Conservation (phyloP, 35 echinoderm and acorn worm species). For the Antedon bifida region DNA sequence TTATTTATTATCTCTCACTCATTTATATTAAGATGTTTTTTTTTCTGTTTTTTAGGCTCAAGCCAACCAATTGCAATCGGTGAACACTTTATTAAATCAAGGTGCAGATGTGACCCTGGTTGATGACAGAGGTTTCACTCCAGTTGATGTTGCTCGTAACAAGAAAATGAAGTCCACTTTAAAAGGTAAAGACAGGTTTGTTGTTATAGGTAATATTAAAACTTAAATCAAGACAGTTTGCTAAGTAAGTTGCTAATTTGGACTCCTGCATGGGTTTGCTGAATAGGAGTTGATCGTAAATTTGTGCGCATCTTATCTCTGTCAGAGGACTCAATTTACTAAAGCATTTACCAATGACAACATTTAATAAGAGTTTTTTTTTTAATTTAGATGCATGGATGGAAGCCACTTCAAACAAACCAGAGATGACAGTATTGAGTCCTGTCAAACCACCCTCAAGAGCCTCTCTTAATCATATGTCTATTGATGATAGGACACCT, state of each 20-base stretch:
- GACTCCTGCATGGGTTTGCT: too few species aligned
- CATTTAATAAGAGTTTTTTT: too few species aligned
- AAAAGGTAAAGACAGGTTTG: constrained; percentile 70
- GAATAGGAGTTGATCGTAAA: too few species aligned
- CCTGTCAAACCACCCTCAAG: constrained; percentile 83
- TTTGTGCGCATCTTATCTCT: too few species aligned
- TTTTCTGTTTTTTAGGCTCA: constrained; percentile 34
- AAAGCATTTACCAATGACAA: too few species aligned
- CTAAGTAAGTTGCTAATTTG: too few species aligned
- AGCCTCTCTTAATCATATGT: neutral
- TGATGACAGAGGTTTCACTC: constrained; percentile 81
- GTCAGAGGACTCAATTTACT: too few species aligned
- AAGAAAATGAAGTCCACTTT: constrained; percentile 68
- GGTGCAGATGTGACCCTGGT: constrained; percentile 80
- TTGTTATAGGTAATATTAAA: too few species aligned
- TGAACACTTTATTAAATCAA: constrained; percentile 48
- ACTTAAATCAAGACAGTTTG: too few species aligned
- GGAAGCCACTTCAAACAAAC: constrained; percentile 54
- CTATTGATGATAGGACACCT: neutral
- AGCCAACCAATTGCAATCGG: constrained; percentile 44
- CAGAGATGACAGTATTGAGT: constrained; percentile 31
- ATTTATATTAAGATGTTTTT: too few species aligned
- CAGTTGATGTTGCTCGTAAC: constrained; percentile 73
- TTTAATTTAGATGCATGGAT: constrained; percentile 73
- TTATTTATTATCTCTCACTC: too few species aligned